These are phyloP conservation scores for Alcis repandata DNA, from an alignment of 2,888 invertebrate species.

Conservation along the genomic window DNA sequence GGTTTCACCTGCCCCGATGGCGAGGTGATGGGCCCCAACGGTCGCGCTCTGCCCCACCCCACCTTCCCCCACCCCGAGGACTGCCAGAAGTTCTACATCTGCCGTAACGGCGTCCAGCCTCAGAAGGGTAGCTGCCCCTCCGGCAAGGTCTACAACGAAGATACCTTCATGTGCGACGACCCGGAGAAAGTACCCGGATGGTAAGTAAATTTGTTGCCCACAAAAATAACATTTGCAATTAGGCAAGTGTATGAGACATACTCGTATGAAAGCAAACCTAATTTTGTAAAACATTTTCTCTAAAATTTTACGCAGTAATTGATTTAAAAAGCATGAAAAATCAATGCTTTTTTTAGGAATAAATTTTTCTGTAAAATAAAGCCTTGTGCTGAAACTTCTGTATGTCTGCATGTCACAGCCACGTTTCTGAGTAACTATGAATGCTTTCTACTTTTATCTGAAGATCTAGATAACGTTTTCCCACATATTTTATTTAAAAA, in stretches of 20 bases:
- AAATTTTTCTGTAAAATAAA: no score
- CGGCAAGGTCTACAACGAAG: slow-evolving; percentile 93
- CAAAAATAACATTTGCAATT: no score
- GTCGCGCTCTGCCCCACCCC: slow-evolving; percentile 90
- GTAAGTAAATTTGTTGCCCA: slow-evolving; percentile 70
- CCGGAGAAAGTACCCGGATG: slow-evolving; percentile 92
- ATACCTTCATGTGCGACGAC: slow-evolving; percentile 91
- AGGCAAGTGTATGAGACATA: no score
- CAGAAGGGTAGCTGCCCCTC: slow-evolving; percentile 91
- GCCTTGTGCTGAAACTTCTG: no score
- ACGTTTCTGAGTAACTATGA: no score
- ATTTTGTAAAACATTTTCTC: no score
- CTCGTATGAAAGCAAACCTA: no score
- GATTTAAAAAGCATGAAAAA: not conserved
- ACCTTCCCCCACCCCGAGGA: slow-evolving; percentile 93
- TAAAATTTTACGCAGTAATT: no score
- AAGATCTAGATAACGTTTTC: no score
- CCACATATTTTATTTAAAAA: no score
- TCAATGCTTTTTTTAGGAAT: not conserved
- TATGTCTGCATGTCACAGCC: no score
- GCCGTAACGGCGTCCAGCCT: slow-evolving; percentile 91
- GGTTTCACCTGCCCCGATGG: slow-evolving; percentile 92
- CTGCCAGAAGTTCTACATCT: slow-evolving; percentile 94
- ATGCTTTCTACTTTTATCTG: no score
- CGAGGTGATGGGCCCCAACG: slow-evolving; percentile 89